Conservation (phyloP, 2,888 invertebrate genomes). For the Arenicola marina region DNA sequence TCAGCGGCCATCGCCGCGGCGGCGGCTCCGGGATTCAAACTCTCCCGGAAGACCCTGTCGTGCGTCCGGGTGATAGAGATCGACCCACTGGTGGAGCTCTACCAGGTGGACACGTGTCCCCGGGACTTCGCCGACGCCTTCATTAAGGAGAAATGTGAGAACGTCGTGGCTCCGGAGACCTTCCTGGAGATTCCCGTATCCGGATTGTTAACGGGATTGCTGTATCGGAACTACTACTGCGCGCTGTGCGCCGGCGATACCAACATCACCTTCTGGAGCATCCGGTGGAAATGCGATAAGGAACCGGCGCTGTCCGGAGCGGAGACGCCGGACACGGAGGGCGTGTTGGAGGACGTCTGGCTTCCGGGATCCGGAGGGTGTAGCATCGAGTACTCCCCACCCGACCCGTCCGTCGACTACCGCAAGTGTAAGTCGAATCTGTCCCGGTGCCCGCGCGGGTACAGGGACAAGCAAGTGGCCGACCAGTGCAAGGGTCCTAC, state of each 20-base stretch:
- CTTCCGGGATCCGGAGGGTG: neutral
- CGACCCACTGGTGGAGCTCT: conserved; percentile 24
- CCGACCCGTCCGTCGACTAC: conserved; percentile 6
- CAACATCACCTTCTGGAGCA: conserved; percentile 25
- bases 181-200: conserved; percentile 35
- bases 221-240: conserved; percentile 45
- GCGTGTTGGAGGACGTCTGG: neutral
- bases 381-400: neutral
- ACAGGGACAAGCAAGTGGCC: conserved; percentile 11
- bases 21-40: neutral
- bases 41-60: conserved; percentile 13
- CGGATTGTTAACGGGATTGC: conserved; percentile 22
- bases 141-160: conserved; percentile 22
- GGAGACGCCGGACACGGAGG: neutral
- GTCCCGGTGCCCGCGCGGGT: conserved; percentile 10
- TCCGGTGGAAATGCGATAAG: neutral
- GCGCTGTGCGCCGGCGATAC: conserved; percentile 41
- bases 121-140: conserved; percentile 20
- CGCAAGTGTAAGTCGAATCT: conserved; percentile 26
- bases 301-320: neutral
- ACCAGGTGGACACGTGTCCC: conserved; percentile 36
- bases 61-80: conserved; percentile 23
- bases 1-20: neutral
- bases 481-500: conserved; percentile 1
- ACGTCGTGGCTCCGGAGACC: conserved; percentile 7